Evolutionary conservation across 2,797 vertebrate genomes (phyloP).

Genomic region (Spheniscus humboldti): DNA sequence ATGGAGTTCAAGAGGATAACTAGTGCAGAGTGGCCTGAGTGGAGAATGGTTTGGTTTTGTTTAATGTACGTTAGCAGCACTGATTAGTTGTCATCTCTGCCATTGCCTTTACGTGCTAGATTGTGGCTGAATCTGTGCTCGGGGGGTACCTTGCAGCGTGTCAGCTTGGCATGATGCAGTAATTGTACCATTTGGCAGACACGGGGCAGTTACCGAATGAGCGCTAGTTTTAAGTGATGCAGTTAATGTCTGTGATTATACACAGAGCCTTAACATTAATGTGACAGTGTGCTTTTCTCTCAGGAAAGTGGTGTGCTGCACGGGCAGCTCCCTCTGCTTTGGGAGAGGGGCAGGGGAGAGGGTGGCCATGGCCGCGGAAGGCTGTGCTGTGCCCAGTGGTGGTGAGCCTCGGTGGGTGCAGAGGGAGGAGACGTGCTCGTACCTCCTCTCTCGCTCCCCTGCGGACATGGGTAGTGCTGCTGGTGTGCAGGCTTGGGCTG

Average conservation of each 20-base stretch:
- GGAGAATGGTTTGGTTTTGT: not conserved
- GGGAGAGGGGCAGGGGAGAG: no score
- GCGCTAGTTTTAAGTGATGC: not conserved
- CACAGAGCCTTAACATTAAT: not conserved
- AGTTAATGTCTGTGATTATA: not conserved
- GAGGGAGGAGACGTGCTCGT: not conserved
- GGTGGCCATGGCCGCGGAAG: not conserved
- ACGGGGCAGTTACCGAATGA: not conserved
- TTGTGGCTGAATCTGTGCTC: not conserved
- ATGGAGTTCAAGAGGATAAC: not conserved
- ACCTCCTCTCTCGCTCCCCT: not conserved
- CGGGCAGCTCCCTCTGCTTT: not conserved
- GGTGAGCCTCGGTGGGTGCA: rapidly evolving
- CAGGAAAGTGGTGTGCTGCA: not conserved
- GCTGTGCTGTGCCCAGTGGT: not conserved
- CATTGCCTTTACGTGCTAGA: not conserved
- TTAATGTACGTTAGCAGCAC: not conserved
- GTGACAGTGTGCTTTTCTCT: rapidly evolving
- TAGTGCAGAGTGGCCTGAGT: not conserved
- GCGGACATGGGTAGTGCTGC: not conserved
- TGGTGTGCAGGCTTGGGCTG: not conserved
- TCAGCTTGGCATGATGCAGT: not conserved
- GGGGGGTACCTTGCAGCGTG: not conserved
- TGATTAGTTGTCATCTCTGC: not conserved
- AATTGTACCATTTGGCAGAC: not conserved